Conservation (phyloP, 1,140 invertebrate genomes). For the Diabrotica undecimpunctata region DNA sequence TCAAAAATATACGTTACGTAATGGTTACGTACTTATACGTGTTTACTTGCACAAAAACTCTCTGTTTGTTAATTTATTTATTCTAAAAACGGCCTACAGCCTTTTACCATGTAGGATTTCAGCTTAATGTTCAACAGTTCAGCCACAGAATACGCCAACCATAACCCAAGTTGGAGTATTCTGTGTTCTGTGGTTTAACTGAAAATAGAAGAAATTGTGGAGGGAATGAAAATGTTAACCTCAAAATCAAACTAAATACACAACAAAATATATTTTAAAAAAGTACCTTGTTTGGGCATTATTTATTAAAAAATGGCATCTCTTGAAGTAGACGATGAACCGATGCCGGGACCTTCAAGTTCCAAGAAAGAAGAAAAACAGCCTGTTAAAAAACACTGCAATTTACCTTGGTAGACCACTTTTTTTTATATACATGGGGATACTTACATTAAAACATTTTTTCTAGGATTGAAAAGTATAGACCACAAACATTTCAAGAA, state of each 20-base stretch:
- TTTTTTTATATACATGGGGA: not conserved
- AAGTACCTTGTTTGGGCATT: too few species aligned
- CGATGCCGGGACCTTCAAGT: conserved; percentile 22
- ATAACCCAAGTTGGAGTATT: too few species aligned
- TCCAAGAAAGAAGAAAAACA: conserved; percentile 23
- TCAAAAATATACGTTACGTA: too few species aligned
- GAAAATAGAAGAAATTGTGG: not conserved
- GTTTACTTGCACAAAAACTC: too few species aligned
- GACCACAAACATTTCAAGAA: conserved; percentile 84
- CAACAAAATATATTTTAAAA: not conserved
- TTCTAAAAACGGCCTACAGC: too few species aligned
- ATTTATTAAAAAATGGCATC: conserved; percentile 13
- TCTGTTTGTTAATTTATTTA: too few species aligned
- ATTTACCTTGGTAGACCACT: conserved; percentile 34
- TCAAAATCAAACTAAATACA: not conserved
- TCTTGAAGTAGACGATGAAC: conserved; percentile 32
- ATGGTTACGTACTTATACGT: too few species aligned
- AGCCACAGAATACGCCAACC: too few species aligned
- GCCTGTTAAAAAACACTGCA: conserved; percentile 28
- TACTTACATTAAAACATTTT: not conserved
- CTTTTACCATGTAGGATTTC: too few species aligned
- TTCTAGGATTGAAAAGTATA: conserved; percentile 94
- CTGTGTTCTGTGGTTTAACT: too few species aligned
- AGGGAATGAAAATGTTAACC: not conserved
- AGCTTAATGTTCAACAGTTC: too few species aligned